Conservation (phyloP, 2,888 invertebrate species). For the Heliconius cydno region DNA sequence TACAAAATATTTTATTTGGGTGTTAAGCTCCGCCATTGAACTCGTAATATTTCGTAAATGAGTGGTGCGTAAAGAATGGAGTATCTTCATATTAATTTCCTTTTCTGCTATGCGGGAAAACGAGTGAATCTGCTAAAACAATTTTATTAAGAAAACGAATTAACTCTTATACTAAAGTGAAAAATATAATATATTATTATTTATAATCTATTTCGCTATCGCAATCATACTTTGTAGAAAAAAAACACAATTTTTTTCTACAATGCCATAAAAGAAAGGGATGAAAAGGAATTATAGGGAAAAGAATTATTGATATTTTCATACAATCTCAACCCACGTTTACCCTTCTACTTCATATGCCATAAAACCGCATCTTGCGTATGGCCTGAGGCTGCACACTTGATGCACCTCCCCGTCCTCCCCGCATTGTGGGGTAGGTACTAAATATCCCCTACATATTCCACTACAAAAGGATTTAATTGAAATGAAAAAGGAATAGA, state of each 20-base stretch:
- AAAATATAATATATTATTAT: neutral
- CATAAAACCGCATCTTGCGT: slow-evolving; percentile 23
- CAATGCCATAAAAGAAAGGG: neutral
- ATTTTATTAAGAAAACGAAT: too few relatives aligned
- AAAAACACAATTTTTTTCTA: neutral
- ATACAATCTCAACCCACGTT: neutral
- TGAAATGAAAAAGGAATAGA: slow-evolving; percentile 8
- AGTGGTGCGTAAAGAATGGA: too few relatives aligned
- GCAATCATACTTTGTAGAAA: neutral
- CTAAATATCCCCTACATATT: slow-evolving; percentile 18
- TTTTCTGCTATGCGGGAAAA: too few relatives aligned
- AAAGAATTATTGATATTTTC: slow-evolving; percentile 9
- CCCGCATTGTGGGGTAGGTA: neutral
- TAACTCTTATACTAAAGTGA: too few relatives aligned
- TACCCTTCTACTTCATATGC: slow-evolving; percentile 13
- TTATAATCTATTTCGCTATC: neutral
- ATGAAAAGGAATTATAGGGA: neutral
- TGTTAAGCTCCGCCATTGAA: neutral
- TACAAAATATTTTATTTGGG: too few relatives aligned
- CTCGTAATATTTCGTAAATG: neutral
- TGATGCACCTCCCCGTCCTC: neutral
- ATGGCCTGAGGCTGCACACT: slow-evolving; percentile 11
- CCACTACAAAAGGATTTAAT: slow-evolving; percentile 19
- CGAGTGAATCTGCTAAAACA: too few relatives aligned
- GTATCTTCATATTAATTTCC: too few relatives aligned